Base-by-base conservation (phyloP, 2,888 invertebrate species). In the Dryomyza anilis region DNA sequence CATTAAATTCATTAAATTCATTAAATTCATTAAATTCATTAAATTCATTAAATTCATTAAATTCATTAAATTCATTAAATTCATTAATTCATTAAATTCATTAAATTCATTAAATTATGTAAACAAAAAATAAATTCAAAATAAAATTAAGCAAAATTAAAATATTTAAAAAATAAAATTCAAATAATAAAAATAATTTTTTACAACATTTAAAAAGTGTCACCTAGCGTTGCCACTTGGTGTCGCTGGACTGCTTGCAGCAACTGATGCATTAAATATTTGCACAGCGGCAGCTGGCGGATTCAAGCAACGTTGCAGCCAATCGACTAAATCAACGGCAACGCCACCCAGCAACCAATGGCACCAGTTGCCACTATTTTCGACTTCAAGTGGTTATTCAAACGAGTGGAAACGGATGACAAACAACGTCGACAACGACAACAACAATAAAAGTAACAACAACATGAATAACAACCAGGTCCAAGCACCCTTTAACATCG, bases 181-280 rank as follows among this genome's bases (percentile, higher is more conserved):
- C 8, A 45, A 8, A 45, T 16, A 45, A 23, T 10, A 23, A 27
- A 43, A n/a, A n/a, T n/a, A n/a, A n/a, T n/a, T n/a, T n/a, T n/a
- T n/a, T n/a, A n/a, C n/a, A n/a, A n/a, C n/a, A n/a, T n/a, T n/a
- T n/a, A n/a, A n/a, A n/a, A n/a, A n/a, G n/a, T n/a, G n/a, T n/a
- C n/a, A n/a, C n/a, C n/a, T n/a, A n/a, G n/a, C n/a, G n/a, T n/a
- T n/a, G n/a, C n/a, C n/a, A n/a, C n/a, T n/a, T n/a, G n/a, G n/a
- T n/a, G n/a, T n/a, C n/a, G n/a, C n/a, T n/a, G 16, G 36, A 27
- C 58, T 46, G 48, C 76, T 75, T 75, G 74, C 74, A 76, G 69
- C 75, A 76, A 77, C 73, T 78, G 78, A 77, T 77, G 79, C 76
- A 76, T 76, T 77, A 79, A 77, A 75, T 75, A 78, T 77, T 76